Evolutionary conservation across 2,113 vertebrate species (phyloP).

Genomic region (Syrmaticus mikado): DNA sequence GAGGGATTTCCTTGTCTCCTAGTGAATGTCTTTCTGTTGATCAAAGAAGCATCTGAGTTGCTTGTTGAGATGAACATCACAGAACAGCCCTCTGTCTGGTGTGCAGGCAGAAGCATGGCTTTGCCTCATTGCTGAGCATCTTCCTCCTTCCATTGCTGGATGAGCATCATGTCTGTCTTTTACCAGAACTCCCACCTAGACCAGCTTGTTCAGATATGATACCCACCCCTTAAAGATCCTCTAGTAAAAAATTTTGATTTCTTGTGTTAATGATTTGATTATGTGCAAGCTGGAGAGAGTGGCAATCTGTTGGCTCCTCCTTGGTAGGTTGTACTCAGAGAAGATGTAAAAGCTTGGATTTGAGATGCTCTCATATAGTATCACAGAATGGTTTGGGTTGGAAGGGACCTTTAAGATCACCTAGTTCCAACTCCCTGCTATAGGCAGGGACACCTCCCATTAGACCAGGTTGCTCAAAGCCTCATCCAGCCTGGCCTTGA

Average conservation of each 20-base stretch:
- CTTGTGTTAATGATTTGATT: background rate
- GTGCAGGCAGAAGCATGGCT: background rate
- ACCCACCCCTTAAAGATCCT: background rate
- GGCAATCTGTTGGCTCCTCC: background rate
- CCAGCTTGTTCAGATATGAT: background rate
- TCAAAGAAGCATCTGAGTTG: background rate
- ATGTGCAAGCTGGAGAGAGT: background rate
- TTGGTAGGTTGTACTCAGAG: background rate
- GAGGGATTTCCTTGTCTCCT: background rate
- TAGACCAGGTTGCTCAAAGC: too few species aligned
- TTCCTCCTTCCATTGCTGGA: background rate
- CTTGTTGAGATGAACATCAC: background rate
- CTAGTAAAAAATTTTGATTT: background rate
- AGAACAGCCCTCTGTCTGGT: background rate
- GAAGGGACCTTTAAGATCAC: too few species aligned
- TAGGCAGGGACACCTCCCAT: too few species aligned
- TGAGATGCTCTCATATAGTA: background rate
- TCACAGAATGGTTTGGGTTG: too few species aligned
- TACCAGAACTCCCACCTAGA: background rate
- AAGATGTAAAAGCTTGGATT: background rate
- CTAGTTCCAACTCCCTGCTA: too few species aligned
- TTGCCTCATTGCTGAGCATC: background rate
- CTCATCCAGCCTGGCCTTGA: too few species aligned
- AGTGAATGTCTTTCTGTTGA: background rate
- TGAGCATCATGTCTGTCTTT: background rate